A percentile compares a stretch with the other conserved stretches of the same genome.
Conservation (phyloP, 2,113 vertebrate genomes). For the Prionailurus bengalensis region DNA sequence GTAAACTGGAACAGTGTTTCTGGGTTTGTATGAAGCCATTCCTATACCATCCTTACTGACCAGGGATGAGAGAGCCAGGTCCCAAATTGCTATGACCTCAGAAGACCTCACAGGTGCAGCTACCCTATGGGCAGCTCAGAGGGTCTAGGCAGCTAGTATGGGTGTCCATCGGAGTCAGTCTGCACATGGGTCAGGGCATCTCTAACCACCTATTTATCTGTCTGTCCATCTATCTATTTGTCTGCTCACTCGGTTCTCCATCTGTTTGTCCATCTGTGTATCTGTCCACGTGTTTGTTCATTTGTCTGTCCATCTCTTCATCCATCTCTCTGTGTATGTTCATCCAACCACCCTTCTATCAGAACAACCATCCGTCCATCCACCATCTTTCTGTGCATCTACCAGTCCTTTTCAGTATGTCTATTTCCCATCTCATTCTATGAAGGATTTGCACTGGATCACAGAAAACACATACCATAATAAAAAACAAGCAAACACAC, state of each 20-base stretch:
- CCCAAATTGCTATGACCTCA: background rate
- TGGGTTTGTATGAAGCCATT: background rate
- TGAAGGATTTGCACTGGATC: background rate
- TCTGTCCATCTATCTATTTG: background rate
- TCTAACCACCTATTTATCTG: background rate
- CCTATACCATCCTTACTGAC: background rate
- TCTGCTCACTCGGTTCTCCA: background rate
- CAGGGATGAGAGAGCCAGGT: background rate
- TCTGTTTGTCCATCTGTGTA: background rate
- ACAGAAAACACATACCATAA: background rate
- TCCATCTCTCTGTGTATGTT: background rate
- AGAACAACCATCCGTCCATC: background rate
- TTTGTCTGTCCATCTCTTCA: background rate
- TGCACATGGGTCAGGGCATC: background rate
- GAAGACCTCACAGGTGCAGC: background rate
- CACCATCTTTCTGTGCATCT: background rate
- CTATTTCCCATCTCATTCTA: background rate
- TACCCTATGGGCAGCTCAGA: background rate
- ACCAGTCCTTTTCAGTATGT: background rate
- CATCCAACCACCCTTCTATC: background rate
- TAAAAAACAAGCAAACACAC: background rate
- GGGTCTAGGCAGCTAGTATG: background rate
- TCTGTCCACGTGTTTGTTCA: background rate
- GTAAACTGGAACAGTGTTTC: background rate
- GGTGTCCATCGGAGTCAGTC: background rate